Evolutionary conservation across 2,797 vertebrate genomes (phyloP).

Genomic region (Hydrolagus colliei): DNA sequence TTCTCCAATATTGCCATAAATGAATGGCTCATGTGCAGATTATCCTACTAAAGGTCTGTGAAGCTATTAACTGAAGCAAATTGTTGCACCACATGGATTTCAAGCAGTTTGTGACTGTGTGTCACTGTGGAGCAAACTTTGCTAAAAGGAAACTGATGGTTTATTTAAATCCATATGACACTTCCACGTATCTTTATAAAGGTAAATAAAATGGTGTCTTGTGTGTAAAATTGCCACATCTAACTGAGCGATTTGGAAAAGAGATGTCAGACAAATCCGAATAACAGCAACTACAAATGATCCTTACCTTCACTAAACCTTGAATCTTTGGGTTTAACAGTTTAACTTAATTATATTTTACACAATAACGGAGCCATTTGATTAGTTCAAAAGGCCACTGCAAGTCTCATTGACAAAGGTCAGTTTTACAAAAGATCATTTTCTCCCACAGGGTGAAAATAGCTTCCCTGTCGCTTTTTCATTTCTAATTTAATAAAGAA

Average conservation of each 20-base stretch:
- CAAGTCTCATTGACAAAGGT: background rate
- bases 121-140: no score
- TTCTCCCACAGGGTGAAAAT: background rate
- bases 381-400: background rate
- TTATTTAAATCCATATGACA: no score
- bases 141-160: no score
- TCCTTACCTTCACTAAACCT: background rate
- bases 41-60: no score
- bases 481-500: background rate
- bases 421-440: background rate
- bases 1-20: no score
- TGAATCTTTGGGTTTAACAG: background rate
- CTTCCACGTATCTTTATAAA: no score
- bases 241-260: background rate
- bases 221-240: background rate
- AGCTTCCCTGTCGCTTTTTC: background rate
- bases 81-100: no score
- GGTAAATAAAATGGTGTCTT: no score
- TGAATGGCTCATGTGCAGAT: no score
- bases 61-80: no score
- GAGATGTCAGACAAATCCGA: background rate
- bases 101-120: no score
- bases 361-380: background rate
- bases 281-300: background rate
- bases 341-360: background rate